Percentiles rank a stretch among this genome's conserved stretches.
phyloP scores from a whole-genome alignment of 1,140 invertebrate genomes.

The Solen grandis region DNA sequence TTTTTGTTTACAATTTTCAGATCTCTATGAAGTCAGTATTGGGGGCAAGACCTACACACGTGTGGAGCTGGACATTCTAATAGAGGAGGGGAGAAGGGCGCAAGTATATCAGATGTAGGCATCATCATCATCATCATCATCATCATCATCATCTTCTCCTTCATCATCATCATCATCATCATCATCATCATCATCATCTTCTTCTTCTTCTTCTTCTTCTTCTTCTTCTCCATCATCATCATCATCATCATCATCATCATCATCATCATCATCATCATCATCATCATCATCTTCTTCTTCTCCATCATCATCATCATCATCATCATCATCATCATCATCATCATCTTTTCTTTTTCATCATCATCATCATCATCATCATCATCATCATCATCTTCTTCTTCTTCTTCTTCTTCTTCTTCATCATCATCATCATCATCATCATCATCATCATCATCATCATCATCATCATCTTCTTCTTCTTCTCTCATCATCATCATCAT shows the following conservation, averaged over 20 bases:
- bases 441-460: conserved; percentile 46
- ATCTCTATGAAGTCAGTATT: too few relatives aligned
- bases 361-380: conserved; percentile 5
- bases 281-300: conserved; percentile 54
- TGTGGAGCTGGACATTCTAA: too few relatives aligned
- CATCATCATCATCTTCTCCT: conserved; percentile 24
- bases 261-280: conserved; percentile 54
- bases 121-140: conserved; percentile 1
- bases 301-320: conserved; percentile 51
- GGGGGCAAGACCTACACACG: too few relatives aligned
- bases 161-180: conserved; percentile 41
- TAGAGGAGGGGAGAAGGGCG: too few relatives aligned
- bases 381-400: conserved; percentile 21
- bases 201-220: conserved; percentile 35
- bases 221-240: conserved; percentile 22
- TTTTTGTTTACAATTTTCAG: too few relatives aligned
- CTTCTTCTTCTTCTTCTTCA: conserved; percentile 6
- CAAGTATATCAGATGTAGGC: neutral
- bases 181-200: conserved; percentile 26
- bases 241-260: conserved; percentile 49
- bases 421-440: conserved; percentile 23
- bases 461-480: conserved; percentile 58
- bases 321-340: conserved; percentile 48
- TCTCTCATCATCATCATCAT: conserved; percentile 61
- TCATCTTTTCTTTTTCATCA: conserved; percentile 30